A percentile compares a stretch with the other conserved stretches of the same genome.
phyloP scores from a whole-genome alignment of 2,888 invertebrate species.

The Coremacera marginata region DNA sequence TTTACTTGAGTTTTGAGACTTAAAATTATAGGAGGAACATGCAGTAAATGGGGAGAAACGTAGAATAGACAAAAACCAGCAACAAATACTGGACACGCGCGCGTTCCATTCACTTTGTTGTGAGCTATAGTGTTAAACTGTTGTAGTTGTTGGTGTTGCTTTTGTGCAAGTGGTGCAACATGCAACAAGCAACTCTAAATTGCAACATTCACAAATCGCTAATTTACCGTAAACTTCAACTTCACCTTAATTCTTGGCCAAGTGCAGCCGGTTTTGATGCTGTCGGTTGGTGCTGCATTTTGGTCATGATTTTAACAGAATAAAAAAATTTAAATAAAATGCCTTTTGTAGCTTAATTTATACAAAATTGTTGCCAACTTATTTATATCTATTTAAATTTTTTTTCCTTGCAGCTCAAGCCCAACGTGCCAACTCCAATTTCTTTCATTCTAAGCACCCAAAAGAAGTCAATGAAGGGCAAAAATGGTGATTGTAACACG shows the following conservation, averaged over 20 bases:
- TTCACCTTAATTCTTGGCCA: slow-evolving; percentile 59
- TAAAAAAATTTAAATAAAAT: too few species aligned
- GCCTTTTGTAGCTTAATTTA: neutral
- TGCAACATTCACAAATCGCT: slow-evolving; percentile 51
- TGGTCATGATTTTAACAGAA: too few species aligned
- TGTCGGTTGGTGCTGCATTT: neutral
- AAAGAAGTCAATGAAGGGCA: slow-evolving; percentile 70
- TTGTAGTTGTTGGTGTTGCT: slow-evolving; percentile 9
- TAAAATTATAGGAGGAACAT: neutral
- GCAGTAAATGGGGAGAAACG: neutral
- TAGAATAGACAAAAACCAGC: neutral
- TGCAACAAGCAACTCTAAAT: slow-evolving; percentile 5
- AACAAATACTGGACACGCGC: neutral
- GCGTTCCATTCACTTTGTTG: slow-evolving; percentile 9
- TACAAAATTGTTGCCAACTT: neutral
- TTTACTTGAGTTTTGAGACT: neutral
- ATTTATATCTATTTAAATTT: neutral
- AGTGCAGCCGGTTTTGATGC: slow-evolving; percentile 32
- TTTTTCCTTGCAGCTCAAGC: slow-evolving; percentile 5
- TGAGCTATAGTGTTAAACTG: slow-evolving; percentile 11
- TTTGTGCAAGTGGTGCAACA: slow-evolving; percentile 9
- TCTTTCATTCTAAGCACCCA: slow-evolving; percentile 33
- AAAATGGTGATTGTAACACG: slow-evolving; percentile 86
- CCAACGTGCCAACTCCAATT: neutral
- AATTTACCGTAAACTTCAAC: slow-evolving; percentile 70